phyloP scores from a whole-genome alignment of 2,113 vertebrate species.

The Dasypus novemcinctus region DNA sequence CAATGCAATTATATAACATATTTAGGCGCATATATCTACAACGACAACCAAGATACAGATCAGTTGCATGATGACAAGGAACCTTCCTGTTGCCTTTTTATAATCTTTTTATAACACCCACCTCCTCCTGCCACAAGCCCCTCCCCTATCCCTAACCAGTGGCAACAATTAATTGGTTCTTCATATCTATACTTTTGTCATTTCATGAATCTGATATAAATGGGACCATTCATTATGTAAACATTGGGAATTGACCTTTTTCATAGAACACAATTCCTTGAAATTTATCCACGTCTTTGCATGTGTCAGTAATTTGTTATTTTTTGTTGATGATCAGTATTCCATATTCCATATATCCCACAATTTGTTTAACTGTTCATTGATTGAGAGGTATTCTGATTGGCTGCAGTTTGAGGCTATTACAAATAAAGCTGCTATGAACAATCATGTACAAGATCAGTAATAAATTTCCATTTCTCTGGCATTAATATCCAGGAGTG shows the following conservation, averaged over 20 bases:
- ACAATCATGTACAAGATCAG: not conserved
- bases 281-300: not conserved
- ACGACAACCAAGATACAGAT: too few species aligned
- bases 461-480: constrained; percentile 25
- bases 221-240: not conserved
- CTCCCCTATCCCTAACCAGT: not conserved
- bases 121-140: not conserved
- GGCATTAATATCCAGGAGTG: not conserved
- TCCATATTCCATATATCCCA: not conserved
- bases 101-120: not conserved
- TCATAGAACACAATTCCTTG: not conserved
- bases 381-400: not conserved
- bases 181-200: not conserved
- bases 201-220: constrained; percentile 12
- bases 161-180: not conserved
- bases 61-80: too few species aligned
- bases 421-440: not conserved
- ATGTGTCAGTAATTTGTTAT: not conserved
- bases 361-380: not conserved
- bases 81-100: not conserved
- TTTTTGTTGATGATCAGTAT: not conserved
- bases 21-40: too few species aligned
- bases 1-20: too few species aligned
- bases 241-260: not conserved
- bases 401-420: not conserved